Base-by-base conservation (phyloP, 2,113 vertebrate genomes). In the Alouatta palliata region DNA sequence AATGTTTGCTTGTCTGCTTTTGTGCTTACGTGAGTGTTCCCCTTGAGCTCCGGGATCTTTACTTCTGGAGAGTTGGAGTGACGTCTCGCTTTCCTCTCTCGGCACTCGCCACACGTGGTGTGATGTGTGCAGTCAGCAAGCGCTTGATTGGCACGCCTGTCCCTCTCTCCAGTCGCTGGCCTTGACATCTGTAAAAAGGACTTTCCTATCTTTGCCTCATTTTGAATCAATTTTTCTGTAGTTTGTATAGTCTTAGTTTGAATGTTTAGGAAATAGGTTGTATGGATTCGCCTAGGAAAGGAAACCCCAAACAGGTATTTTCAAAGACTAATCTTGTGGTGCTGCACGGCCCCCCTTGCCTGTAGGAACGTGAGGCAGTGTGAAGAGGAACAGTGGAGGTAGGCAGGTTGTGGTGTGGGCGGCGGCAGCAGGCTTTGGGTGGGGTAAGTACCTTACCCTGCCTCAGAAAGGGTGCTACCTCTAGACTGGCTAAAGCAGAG, bases 21-120 rank as follows among this genome's bases (percentile, higher is more conserved):
- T 1, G 0, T 47, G n/a, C 47, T 32, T 76, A 2, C 0, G 4
- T 23, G 47, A 0, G 8, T 47, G n/a, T 58, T 37, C 43, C 52
- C 56, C 54, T 58, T 54, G 43, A 56, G 13, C 64, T 73, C 40
- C 71, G 43, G 14, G n/a, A 76, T 49, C 54, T 30, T 64, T 37
- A 82, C 30, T 30, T 88, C 75, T 43, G 40, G 79, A n/a, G 35
- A 23, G 40, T 82, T 6, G 70, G 61, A 47, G 5, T 80, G 3
- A 20, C 9, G 8, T 75, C 54, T 87, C 49, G 2, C 49, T 27
- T 47, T 58, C 12, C 14, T 80, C 35, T 43, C 58, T 91, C 6
- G 54, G 75, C 12, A 6, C 21, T 79, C 14, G 2, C 40, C n/a
- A 19, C 21, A 40, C 1, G 2, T 10, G 25, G 14, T 25, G 9